Base-by-base conservation (phyloP, 2,888 invertebrate species). In the Seira ritae region DNA sequence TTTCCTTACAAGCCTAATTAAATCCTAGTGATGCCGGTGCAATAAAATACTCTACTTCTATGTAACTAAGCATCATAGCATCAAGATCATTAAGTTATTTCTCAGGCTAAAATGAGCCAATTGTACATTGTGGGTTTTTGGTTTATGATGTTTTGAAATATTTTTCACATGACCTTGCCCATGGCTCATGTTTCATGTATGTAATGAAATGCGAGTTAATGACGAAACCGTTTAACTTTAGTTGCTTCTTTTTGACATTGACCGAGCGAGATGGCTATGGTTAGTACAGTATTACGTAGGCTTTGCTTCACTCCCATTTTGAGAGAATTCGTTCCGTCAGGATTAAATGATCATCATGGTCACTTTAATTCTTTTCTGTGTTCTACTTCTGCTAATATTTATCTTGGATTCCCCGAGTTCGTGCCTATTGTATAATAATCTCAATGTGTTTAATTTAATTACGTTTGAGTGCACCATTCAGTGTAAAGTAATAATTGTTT, bases 91-190 rank as follows among this genome's bases (percentile, higher is more conserved):
- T n/a, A n/a, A n/a, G n/a, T n/a, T 42, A 8, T 42, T 42, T 42
- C 42, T 42, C 42, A 42, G 6, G 42, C 42, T 42, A 12, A 42
- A 6, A 8, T 42, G 42, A 42, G 12, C 42, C 42, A 12, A 42
- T 8, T 42, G 42, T 42, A 42, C 42, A 12, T 6, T 8, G 42
- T 42, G 42, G 42, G 42, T 12, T 42, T 42, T 42, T 8, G 12
- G 12, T 42, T 42, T 8, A 12, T 42, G 6, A 12, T 12, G 12
- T 42, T 42, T 46, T 67, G 17, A 50, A 76, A 75, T 46, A 60
- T 12, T 62, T 37, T 68, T 76, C 76, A 24, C 76, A 68, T 76
- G 76, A 76, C 76, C 76, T 76, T 76, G 76, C 67, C 76, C 46
- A 60, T 68, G 76, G 75, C 66, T 12, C 12, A 42, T 8, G 42